Conservation (phyloP, 2,113 vertebrate genomes). For the Ibidorhyncha struthersii region DNA sequence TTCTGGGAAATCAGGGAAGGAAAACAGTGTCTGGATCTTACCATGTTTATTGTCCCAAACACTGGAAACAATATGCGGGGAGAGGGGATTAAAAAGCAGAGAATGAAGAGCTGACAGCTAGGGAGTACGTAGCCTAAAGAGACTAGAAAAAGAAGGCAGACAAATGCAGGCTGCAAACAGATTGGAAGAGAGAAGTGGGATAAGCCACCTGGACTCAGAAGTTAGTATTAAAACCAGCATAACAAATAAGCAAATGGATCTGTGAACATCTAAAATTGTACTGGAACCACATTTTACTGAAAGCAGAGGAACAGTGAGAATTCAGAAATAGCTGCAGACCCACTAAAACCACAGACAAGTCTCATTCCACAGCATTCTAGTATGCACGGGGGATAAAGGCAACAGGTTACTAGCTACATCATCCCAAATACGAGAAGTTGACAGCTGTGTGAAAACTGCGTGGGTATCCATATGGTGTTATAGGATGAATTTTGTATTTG, state of each 20-base stretch:
- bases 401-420: slow-evolving; percentile 40
- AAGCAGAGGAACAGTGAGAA: not conserved
- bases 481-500: slow-evolving; percentile 11
- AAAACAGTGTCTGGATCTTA: not conserved
- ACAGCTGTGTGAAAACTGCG: slow-evolving; percentile 63
- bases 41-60: not conserved
- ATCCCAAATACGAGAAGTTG: slow-evolving; percentile 38
- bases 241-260: not conserved
- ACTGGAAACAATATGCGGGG: not conserved
- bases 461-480: slow-evolving; percentile 51
- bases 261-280: not conserved
- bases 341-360: not conserved
- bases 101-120: not conserved
- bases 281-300: not conserved
- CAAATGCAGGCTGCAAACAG: not conserved
- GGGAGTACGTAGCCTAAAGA: not conserved
- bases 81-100: not conserved
- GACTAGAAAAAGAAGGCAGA: not conserved
- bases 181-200: not conserved
- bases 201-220: not conserved
- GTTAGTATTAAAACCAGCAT: not conserved
- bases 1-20: not conserved
- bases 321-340: slow-evolving; percentile 36
- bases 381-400: not conserved
- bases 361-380: slow-evolving; percentile 5